These are phyloP conservation scores for Tethya wilhelma DNA, from an alignment of 37 sponge, comb jelly and placozoan genomes.

Conservation along the genomic window DNA sequence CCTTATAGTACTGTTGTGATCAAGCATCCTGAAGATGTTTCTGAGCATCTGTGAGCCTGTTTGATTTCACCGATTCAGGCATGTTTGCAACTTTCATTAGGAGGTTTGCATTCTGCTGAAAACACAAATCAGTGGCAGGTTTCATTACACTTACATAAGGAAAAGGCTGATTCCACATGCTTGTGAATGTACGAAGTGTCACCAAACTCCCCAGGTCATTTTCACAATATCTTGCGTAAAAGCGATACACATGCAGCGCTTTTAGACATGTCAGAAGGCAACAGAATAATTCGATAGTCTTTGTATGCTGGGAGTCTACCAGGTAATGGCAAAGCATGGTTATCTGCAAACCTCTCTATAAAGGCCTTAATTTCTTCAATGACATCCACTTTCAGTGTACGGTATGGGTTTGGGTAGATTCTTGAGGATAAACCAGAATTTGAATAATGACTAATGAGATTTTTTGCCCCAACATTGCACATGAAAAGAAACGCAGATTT, in stretches of 20 bases:
- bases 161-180: background rate
- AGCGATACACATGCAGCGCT: background rate
- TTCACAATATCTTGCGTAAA: conserved; percentile 1
- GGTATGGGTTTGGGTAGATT: conserved; percentile 2
- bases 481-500: conserved; percentile 4
- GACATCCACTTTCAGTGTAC: background rate
- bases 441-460: background rate
- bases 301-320: conserved; percentile 12
- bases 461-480: background rate
- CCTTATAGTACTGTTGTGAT: too few relatives aligned
- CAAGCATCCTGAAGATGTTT: too few relatives aligned
- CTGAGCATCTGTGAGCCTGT: background rate
- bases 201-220: background rate
- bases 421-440: conserved; percentile 7
- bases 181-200: background rate
- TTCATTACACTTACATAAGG: background rate
- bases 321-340: conserved; percentile 39
- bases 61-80: conserved; percentile 1
- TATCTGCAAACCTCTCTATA: conserved; percentile 22
- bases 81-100: conserved; percentile 6
- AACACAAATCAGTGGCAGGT: conserved; percentile 20
- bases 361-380: background rate
- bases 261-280: conserved; percentile 19
- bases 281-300: background rate
- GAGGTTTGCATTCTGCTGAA: background rate